Conservation (phyloP, 2,797 vertebrate species). For the Acanthopagrus latus region DNA sequence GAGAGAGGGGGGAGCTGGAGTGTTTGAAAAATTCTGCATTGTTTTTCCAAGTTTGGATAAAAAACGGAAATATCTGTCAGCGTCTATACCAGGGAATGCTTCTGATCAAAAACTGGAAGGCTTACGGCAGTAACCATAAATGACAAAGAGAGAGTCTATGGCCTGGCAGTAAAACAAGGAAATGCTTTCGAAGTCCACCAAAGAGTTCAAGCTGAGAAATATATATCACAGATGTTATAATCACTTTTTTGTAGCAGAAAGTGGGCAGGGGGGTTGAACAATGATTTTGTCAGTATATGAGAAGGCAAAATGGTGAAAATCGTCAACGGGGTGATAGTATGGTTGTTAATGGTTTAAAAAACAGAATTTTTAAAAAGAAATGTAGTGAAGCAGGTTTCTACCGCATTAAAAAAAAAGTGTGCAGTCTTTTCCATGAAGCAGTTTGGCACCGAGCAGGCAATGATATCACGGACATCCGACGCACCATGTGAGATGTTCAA, state of each 20-base stretch:
- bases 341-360: slow-evolving; percentile 32
- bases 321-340: slow-evolving; percentile 30
- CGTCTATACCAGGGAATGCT: slow-evolving; percentile 73
- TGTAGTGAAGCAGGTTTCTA: slow-evolving; percentile 57
- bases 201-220: slow-evolving; percentile 65
- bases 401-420: slow-evolving; percentile 63
- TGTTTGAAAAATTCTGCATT: slow-evolving; percentile 90
- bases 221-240: slow-evolving; percentile 60
- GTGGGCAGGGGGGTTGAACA: slow-evolving; percentile 28
- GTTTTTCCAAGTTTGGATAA: slow-evolving; percentile 63
- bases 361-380: slow-evolving; percentile 24
- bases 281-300: slow-evolving; percentile 47
- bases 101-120: slow-evolving; percentile 69
- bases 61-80: slow-evolving; percentile 64
- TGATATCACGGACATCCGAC: slow-evolving; percentile 55
- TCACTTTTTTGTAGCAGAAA: slow-evolving; percentile 58
- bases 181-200: slow-evolving; percentile 71
- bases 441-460: slow-evolving; percentile 82
- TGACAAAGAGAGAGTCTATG: slow-evolving; percentile 67
- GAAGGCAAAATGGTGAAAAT: slow-evolving; percentile 69
- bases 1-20: slow-evolving; percentile 80
- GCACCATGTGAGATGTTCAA: slow-evolving; percentile 63
- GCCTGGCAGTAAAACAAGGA: slow-evolving; percentile 69
- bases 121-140: slow-evolving; percentile 71
- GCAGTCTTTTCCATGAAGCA: slow-evolving; percentile 62